Base-by-base conservation (phyloP, 2,797 vertebrate species). In the Yasuhikotakia modesta region DNA sequence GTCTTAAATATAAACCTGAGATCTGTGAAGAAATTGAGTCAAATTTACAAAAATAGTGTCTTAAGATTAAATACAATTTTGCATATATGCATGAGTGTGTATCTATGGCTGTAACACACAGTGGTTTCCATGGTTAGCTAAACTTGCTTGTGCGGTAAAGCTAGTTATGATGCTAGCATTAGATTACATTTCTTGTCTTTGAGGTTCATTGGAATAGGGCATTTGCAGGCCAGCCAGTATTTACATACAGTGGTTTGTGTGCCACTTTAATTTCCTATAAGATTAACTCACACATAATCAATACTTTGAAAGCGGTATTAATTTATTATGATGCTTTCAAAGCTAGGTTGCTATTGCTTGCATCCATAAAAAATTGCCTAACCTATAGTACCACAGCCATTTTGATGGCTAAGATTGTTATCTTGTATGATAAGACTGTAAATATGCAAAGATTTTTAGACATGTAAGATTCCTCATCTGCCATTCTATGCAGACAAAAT, bases 91-190 rank as follows among this genome's bases (percentile, higher is more conserved):
- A 22, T 45, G 16, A 63, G 60, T 55, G 35, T 11, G 5, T 46
- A 2, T 64, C 22, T 13, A 48, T 57, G 46, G 50, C 52, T 53
- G 24, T 69, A 39, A n/a, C 61, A 22, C 43, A 13, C 12, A 27
- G 24, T 57, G 14, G 52, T 79, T 67, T 72, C 16, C 30, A 50
- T 17, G 22, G 53, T 63, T 78, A 61, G 63, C 19, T 65, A 65
- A 81, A 78, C 82, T 69, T 81, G 78, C 70, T 64, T n/a, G 64
- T 77, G 57, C 70, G 43, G 82, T 80, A 48, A 48, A 81, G 55
- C 75, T 64, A 65, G 82, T 75, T 70, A 16, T 12, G 19, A 73
- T 60, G 65, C 60, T 48, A 66, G 22, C 27, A 80, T 35, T 48
- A 30, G 50, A 43, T 70, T 17, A 16, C 16, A 48, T 53, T 43